Evolutionary conservation across 2,888 invertebrate species (phyloP).

Genomic region (Smittia aterrima): DNA sequence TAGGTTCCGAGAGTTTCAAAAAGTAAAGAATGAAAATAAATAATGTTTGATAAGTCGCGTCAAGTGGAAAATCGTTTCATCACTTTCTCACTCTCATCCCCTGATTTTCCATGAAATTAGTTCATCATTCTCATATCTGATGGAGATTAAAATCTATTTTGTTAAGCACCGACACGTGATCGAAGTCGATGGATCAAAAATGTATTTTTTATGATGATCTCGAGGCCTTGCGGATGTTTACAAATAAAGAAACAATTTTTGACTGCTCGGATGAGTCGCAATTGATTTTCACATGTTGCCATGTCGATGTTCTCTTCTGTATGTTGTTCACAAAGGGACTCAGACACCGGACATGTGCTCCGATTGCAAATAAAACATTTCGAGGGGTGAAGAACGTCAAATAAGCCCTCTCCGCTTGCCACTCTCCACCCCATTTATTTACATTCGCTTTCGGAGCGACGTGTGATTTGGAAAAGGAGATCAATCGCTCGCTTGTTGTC

Average conservation of each 20-base stretch:
- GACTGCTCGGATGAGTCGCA: neutral
- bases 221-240: conserved; percentile 29
- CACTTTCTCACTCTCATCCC: conserved; percentile 8
- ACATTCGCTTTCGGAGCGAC: conserved; percentile 19
- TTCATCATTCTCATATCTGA: conserved; percentile 41
- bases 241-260: conserved; percentile 13
- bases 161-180: conserved; percentile 39
- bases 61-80: conserved; percentile 34
- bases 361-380: conserved; percentile 32
- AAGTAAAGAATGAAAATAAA: too few species aligned
- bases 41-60: neutral
- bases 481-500: conserved; percentile 21
- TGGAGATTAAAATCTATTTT: conserved; percentile 41
- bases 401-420: conserved; percentile 17
- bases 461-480: conserved; percentile 6
- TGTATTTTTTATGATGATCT: conserved; percentile 19
- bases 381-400: neutral
- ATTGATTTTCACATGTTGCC: conserved; percentile 40
- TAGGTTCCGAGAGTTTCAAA: too few species aligned
- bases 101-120: conserved; percentile 36
- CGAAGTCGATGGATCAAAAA: conserved; percentile 3
- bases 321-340: neutral
- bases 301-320: conserved; percentile 25
- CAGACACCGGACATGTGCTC: conserved; percentile 32
- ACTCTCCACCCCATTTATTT: conserved; percentile 40